phyloP scores from a whole-genome alignment of 2,797 vertebrate genomes.

The Paramormyrops hopkinsi region DNA sequence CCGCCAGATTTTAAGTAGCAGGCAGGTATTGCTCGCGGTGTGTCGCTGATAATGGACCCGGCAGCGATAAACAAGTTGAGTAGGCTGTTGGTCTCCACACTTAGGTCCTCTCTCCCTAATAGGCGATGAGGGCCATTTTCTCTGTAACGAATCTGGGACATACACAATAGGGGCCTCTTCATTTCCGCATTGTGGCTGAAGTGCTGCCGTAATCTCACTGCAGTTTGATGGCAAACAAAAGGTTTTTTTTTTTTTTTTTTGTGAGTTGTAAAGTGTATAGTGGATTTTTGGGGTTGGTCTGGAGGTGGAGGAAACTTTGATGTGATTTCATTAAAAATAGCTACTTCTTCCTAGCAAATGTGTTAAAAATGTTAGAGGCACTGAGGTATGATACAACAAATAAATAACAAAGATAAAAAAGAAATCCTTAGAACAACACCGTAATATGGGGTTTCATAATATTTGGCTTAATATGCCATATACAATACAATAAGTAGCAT shows the following conservation, averaged over 20 bases:
- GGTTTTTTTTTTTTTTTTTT: neutral
- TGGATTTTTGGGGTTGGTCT: neutral
- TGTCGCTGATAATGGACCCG: slow-evolving; percentile 4
- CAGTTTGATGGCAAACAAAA: slow-evolving; percentile 7
- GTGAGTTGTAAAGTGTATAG: neutral
- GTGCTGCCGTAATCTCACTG: slow-evolving; percentile 15
- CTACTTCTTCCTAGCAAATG: neutral
- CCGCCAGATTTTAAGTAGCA: neutral
- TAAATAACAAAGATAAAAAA: neutral
- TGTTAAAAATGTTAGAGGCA: neutral
- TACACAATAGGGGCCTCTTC: slow-evolving; percentile 25
- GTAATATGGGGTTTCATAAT: neutral
- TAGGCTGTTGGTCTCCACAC: slow-evolving; percentile 19
- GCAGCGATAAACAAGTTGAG: slow-evolving; percentile 21
- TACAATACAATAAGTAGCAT: neutral
- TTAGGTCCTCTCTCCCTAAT: slow-evolving; percentile 19
- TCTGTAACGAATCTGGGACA: slow-evolving; percentile 13
- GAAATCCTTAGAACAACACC: neutral
- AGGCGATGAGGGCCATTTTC: slow-evolving; percentile 20
- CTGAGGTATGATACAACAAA: neutral
- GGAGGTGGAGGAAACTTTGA: neutral
- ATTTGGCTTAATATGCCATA: neutral
- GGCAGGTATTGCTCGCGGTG: slow-evolving; percentile 4
- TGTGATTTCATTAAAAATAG: neutral
- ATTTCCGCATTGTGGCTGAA: slow-evolving; percentile 21